Percentiles rank a stretch among this genome's conserved stretches.
Evolutionary conservation across 2,113 vertebrate species (phyloP).

Genomic region (Callipepla squamata): DNA sequence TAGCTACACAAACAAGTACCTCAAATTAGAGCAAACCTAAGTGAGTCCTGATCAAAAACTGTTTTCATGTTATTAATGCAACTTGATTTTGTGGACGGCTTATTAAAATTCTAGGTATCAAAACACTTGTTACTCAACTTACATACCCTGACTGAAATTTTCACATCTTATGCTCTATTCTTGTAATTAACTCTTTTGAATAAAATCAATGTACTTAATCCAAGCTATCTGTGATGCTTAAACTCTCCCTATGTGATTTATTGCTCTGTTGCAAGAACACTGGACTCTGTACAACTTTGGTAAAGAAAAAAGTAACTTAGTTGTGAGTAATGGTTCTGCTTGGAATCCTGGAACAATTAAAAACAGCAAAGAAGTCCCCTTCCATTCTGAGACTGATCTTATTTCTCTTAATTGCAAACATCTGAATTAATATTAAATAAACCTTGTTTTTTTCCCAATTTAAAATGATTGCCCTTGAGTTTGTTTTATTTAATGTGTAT

Average conservation of each 20-base stretch:
- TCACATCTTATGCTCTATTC: not conserved
- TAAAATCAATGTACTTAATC: not conserved
- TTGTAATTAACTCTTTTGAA: not conserved
- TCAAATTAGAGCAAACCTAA: not conserved
- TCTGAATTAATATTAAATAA: not conserved
- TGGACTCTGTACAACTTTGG: not conserved
- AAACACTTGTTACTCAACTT: not conserved
- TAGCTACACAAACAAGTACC: not conserved
- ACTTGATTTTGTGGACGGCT: not conserved
- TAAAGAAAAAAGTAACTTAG: not conserved
- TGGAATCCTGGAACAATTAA: not conserved
- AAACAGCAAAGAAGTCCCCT: not conserved
- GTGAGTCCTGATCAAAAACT: not conserved
- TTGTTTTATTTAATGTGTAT: not conserved
- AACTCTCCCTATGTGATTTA: not conserved
- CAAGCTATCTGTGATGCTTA: accelerated
- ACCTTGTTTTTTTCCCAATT: not conserved
- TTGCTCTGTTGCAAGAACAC: not conserved
- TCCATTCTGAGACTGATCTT: not conserved
- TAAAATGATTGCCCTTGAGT: not conserved
- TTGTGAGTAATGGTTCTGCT: not conserved
- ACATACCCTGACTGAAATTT: not conserved
- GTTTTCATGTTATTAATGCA: not conserved
- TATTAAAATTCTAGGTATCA: not conserved
- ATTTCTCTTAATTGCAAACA: not conserved